phyloP scores from a whole-genome alignment of 2,888 invertebrate genomes.

The Phoronis australis region DNA sequence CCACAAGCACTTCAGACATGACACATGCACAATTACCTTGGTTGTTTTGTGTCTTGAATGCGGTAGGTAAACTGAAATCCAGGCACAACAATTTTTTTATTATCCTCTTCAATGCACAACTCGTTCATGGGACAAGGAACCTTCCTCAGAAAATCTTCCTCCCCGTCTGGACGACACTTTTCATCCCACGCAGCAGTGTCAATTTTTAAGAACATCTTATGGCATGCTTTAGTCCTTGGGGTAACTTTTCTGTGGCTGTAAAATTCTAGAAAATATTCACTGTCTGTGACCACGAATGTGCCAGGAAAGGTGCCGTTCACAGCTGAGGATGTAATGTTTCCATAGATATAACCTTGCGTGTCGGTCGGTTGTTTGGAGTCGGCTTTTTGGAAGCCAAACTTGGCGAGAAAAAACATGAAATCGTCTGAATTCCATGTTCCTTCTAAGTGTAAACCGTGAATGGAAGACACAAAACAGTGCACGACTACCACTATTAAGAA shows the following conservation, averaged over 20 bases:
- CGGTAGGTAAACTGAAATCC: conserved; percentile 91
- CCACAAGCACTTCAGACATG: not conserved
- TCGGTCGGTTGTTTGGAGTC: conserved; percentile 77
- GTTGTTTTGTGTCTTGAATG: conserved; percentile 81
- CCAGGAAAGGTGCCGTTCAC: conserved; percentile 56
- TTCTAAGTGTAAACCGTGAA: conserved; percentile 31
- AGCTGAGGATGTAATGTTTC: conserved; percentile 75
- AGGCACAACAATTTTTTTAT: conserved; percentile 75
- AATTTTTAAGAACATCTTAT: conserved; percentile 78
- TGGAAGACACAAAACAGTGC: not conserved
- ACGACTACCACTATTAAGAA: too few species aligned
- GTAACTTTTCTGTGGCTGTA: conserved; percentile 70
- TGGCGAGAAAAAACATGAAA: conserved; percentile 79
- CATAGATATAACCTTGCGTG: conserved; percentile 92
- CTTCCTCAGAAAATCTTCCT: conserved; percentile 72
- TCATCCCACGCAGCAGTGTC: conserved; percentile 78
- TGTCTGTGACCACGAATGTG: conserved; percentile 85
- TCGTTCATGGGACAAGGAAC: conserved; percentile 75
- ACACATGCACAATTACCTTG: conserved; percentile 74
- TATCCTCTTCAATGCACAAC: conserved; percentile 75
- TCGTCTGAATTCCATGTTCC: conserved; percentile 44
- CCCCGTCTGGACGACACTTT: conserved; percentile 71
- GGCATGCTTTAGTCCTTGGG: conserved; percentile 62
- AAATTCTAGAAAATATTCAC: conserved; percentile 80
- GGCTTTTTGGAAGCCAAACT: conserved; percentile 96